Evolutionary conservation across 2,113 vertebrate species (phyloP).

Genomic region (Megaceryle maxima): DNA sequence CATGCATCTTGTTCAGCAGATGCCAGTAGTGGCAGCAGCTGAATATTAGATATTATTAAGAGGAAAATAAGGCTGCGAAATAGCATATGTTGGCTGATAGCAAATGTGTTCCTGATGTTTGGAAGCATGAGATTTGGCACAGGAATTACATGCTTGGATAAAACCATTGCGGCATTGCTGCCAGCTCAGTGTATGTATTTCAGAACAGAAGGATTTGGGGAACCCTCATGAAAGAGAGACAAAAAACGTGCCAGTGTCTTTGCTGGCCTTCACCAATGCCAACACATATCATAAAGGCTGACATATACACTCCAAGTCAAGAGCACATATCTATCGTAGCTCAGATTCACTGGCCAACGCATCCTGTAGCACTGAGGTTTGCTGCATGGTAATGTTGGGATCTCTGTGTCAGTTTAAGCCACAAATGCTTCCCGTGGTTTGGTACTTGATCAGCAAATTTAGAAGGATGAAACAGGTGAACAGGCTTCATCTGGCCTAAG

Average conservation of each 20-base stretch:
- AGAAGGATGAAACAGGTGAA: background rate
- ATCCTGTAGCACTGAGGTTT: background rate
- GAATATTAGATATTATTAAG: slow-evolving; percentile 19
- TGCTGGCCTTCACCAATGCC: background rate
- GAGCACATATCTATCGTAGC: background rate
- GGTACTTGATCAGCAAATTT: background rate
- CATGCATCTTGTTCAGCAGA: background rate
- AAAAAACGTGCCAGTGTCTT: background rate
- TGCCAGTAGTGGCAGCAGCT: background rate
- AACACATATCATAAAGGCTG: background rate
- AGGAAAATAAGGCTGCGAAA: slow-evolving; percentile 8
- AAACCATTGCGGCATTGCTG: background rate
- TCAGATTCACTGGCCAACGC: background rate
- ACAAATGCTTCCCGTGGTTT: background rate
- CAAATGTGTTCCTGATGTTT: background rate
- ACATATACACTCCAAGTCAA: background rate
- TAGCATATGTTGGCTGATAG: background rate
- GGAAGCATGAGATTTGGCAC: background rate
- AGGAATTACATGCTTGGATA: background rate
- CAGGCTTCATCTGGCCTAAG: background rate
- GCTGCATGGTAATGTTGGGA: background rate
- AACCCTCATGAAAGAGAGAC: background rate
- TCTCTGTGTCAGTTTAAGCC: background rate
- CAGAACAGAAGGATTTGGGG: background rate
- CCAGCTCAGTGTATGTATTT: background rate